phyloP scores from a whole-genome alignment of 1,140 invertebrate genomes.

The Temnothorax curvispinosus region DNA sequence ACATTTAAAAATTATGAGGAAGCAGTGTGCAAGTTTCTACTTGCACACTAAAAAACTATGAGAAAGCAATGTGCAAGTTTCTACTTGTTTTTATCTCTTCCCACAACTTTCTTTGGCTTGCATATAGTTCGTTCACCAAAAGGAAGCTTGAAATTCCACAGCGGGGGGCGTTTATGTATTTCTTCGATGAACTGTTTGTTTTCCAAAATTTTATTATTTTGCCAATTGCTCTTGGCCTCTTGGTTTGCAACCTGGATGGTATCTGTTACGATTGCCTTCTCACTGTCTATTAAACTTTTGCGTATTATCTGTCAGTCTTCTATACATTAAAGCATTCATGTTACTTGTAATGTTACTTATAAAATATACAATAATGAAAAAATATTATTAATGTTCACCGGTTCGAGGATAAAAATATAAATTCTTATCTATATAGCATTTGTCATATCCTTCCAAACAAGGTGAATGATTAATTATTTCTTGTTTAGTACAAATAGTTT shows the following conservation, averaged over 20 bases:
- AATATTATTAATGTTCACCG: not conserved
- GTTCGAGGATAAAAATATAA: not conserved
- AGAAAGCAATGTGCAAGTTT: too few relatives aligned
- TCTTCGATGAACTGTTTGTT: not conserved
- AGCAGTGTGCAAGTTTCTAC: too few relatives aligned
- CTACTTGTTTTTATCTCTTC: not conserved
- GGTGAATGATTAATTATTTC: not conserved
- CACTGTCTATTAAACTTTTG: slow-evolving; percentile 1
- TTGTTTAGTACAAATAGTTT: not conserved
- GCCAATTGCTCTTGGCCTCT: not conserved
- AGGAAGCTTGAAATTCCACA: slow-evolving; percentile 23
- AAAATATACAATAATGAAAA: not conserved
- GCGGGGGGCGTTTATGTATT: not conserved
- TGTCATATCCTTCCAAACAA: not conserved
- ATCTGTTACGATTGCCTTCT: not conserved
- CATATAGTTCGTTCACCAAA: not conserved
- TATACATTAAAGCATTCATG: not conserved
- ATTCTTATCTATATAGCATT: not conserved
- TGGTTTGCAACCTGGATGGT: not conserved
- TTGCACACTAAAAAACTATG: too few relatives aligned
- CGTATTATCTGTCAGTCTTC: not conserved
- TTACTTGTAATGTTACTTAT: not conserved
- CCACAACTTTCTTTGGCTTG: not conserved
- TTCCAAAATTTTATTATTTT: slow-evolving; percentile 9
- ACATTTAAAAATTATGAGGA: too few relatives aligned